Evolutionary conservation across 2,113 vertebrate genomes (phyloP), one percentile per base, ranked within the genome.

Genomic region (Hiodon tergisus): DNA sequence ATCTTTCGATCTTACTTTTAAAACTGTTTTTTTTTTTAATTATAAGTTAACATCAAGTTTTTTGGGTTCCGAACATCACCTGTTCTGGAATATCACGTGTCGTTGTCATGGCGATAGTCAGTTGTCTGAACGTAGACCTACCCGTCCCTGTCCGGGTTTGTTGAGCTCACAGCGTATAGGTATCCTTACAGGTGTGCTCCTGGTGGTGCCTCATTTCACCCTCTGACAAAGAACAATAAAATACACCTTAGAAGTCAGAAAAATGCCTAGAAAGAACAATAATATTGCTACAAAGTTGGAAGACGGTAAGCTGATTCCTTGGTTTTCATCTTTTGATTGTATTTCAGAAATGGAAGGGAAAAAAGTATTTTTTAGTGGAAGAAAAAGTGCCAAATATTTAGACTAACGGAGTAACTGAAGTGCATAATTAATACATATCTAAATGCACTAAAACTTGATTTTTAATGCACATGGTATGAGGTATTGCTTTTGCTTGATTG

Each of bases 181-280:
- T 11, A 16, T 48, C 13, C 63, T 31, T 47, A 66, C 63, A 66
- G 63, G 31, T 66, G 63, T 66, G 14, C 31, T 11, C 11, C 17
- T 54, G 8, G 2, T 16, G 0, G 16, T 31, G 5, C 52, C 50
- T 72, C 71, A 52, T 50, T 51, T 59, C 58, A 62, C 47, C 5
- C 4, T 4, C 72, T 54, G 16, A 47, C 31, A 55, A 6, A 8
- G 14, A 17, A 14, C 9, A 13, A 46, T 14, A 9, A 17, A 57
- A n/a, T 0, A 17, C 16, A 1, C n/a, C 4, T 16, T 10, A n/a
- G 60, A 66, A 52, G 63, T 73, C 58, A 47, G 55, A 11, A 11
- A 72, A 86, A 98, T 98, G 96, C 92, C 89, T 5, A 92, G 91
- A 74, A 88, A 85, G 86, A 94, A 92, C 86, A 85, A 66, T 62